A percentile compares a stretch with the other conserved stretches of the same genome.
These are phyloP conservation scores for Protosalanx chinensis DNA, from an alignment of 2,797 vertebrate genomes.

Conservation along the genomic window DNA sequence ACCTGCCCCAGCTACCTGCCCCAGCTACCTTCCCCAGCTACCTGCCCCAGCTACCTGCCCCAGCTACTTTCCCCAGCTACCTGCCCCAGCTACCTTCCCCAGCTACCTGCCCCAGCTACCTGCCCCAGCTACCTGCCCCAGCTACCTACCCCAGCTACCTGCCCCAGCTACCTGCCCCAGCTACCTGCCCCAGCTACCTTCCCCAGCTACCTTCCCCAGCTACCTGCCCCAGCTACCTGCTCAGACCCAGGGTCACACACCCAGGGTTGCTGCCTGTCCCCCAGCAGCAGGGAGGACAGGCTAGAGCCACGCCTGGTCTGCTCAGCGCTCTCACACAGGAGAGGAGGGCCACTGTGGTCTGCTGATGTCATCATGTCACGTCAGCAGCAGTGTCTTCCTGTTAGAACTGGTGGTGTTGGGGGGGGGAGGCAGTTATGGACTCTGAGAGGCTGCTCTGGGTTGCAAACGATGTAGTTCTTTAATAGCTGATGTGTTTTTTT, in stretches of 20 bases:
- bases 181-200: too few relatives aligned
- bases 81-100: neutral
- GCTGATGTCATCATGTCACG: neutral
- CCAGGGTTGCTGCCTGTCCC: constrained; percentile 32
- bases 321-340: neutral
- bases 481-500: constrained; percentile 54
- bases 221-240: neutral
- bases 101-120: neutral
- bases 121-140: too few relatives aligned
- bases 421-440: constrained; percentile 13
- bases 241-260: constrained; percentile 11
- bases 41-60: neutral
- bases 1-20: too few relatives aligned
- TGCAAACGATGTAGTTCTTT: constrained; percentile 58
- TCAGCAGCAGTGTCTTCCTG: too few relatives aligned
- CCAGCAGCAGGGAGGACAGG: constrained; percentile 41
- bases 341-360: neutral
- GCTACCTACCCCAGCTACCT: neutral
- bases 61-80: too few relatives aligned
- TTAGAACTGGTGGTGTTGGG: neutral
- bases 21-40: neutral
- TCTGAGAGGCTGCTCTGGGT: neutral
- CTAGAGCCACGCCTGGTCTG: neutral
- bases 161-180: too few relatives aligned
- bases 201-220: neutral